Evolutionary conservation across 2,797 vertebrate species (phyloP).

Genomic region (Gallinago solitaria): DNA sequence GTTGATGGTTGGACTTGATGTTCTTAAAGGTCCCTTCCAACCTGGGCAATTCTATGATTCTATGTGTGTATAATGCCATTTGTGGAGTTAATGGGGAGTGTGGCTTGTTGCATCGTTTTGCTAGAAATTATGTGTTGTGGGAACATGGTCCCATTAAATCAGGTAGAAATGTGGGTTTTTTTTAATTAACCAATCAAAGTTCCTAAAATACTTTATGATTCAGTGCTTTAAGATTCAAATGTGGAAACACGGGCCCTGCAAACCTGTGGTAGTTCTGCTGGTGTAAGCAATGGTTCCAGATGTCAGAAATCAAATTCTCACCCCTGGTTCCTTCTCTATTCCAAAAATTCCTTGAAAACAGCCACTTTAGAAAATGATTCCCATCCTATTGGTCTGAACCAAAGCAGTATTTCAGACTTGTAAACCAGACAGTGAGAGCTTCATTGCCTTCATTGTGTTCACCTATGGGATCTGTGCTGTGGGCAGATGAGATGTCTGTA

Average conservation of each 20-base stretch:
- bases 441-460: background rate
- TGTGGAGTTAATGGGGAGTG: background rate
- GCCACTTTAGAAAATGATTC: background rate
- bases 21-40: too few relatives aligned
- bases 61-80: background rate
- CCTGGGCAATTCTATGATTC: too few relatives aligned
- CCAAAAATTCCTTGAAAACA: background rate
- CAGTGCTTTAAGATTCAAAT: background rate
- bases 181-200: background rate
- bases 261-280: background rate
- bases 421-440: background rate
- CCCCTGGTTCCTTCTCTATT: background rate
- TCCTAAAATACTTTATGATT: background rate
- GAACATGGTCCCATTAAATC: background rate
- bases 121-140: background rate
- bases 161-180: background rate
- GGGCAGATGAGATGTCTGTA: background rate
- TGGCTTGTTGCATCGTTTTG: slow-evolving; percentile 15
- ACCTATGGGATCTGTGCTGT: background rate
- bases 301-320: background rate
- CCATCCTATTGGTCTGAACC: background rate
- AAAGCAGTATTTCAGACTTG: background rate
- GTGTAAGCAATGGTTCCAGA: background rate
- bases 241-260: background rate
- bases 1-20: too few relatives aligned